Evolutionary conservation across 2,113 vertebrate species (phyloP).

Genomic region (Ranitomeya variabilis): DNA sequence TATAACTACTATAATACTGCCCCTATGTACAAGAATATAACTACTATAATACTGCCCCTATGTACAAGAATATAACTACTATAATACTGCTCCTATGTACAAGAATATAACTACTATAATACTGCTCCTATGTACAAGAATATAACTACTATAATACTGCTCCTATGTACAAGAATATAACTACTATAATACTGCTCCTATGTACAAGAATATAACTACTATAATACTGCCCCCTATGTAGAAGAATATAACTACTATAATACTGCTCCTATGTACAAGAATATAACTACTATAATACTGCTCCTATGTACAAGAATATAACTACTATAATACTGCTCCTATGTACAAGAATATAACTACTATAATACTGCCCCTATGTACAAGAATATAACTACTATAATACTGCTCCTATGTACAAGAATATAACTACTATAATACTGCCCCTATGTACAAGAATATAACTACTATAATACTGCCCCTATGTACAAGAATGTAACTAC

Average conservation of each 20-base stretch:
- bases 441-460: no score
- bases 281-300: slow-evolving; percentile 15
- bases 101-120: slow-evolving; percentile 6
- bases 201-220: slow-evolving; percentile 1
- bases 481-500: no score
- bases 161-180: slow-evolving; percentile 1
- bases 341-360: slow-evolving; percentile 15
- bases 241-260: slow-evolving; percentile 1
- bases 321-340: slow-evolving; percentile 11
- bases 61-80: background rate
- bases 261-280: background rate
- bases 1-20: no score
- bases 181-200: background rate
- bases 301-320: background rate
- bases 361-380: background rate
- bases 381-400: no score
- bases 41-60: no score
- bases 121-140: background rate
- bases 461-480: no score
- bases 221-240: background rate
- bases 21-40: no score
- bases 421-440: no score
- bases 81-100: background rate
- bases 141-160: slow-evolving; percentile 11
- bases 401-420: no score